These are phyloP conservation scores for Spialia ferax DNA, from an alignment of 2,888 invertebrate genomes.

Conservation along the genomic window DNA sequence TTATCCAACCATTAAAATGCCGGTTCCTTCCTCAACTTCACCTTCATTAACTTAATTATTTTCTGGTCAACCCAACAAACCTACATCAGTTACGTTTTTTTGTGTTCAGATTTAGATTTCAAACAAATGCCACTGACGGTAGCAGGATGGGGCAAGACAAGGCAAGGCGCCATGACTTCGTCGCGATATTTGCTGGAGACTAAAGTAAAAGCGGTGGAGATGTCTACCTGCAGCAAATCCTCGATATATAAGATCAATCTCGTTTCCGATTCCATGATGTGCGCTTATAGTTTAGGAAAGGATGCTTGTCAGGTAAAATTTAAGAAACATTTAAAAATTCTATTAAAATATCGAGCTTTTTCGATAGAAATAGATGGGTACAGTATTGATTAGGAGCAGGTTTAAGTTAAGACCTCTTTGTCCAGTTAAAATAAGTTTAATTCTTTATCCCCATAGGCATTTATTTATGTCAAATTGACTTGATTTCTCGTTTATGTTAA, in stretches of 20 bases:
- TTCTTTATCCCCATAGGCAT: too few species aligned
- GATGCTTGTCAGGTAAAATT: constrained; percentile 88
- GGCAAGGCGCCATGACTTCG: constrained; percentile 71
- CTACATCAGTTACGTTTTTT: background rate
- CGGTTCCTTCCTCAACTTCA: too few species aligned
- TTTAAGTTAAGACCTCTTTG: too few species aligned
- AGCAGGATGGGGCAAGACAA: constrained; percentile 81
- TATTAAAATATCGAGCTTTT: too few species aligned
- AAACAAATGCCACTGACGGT: constrained; percentile 65
- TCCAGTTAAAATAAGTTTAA: too few species aligned
- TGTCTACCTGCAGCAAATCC: constrained; percentile 65
- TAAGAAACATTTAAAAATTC: background rate
- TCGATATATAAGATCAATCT: constrained; percentile 74
- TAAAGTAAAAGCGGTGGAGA: constrained; percentile 73
- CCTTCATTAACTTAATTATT: too few species aligned
- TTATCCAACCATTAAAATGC: too few species aligned
- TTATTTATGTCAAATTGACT: too few species aligned
- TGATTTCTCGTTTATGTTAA: too few species aligned
- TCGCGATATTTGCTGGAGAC: constrained; percentile 81
- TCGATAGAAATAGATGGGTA: too few species aligned
- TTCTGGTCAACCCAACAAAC: too few species aligned
- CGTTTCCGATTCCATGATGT: constrained; percentile 82
- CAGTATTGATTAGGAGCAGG: too few species aligned
- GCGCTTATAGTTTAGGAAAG: constrained; percentile 86
- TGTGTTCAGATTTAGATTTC: constrained; percentile 66